These are phyloP conservation scores for Xylocampa areola DNA, from an alignment of 2,888 invertebrate species.

Conservation along the genomic window DNA sequence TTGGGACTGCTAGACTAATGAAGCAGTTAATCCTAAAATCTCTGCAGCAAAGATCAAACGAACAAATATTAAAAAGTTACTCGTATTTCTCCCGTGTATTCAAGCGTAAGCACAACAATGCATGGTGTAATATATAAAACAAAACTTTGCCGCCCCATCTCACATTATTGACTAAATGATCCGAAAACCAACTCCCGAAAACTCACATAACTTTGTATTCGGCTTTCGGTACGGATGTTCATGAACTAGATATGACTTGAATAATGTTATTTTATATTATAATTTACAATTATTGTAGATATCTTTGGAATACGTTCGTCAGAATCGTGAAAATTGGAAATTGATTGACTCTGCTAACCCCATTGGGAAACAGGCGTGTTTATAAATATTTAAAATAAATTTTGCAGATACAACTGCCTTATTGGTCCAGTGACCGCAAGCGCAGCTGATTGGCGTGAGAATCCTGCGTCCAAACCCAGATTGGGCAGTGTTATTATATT, in stretches of 20 bases:
- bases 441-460: too few species aligned
- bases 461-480: too few species aligned
- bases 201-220: conserved; percentile 66
- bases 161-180: conserved; percentile 71
- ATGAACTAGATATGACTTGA: conserved; percentile 49
- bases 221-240: conserved; percentile 43
- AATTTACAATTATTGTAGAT: too few species aligned
- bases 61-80: conserved; percentile 18
- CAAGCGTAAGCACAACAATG: conserved; percentile 37
- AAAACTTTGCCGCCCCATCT: conserved; percentile 60
- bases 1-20: too few species aligned
- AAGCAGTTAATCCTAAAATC: conserved; percentile 10
- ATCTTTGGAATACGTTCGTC: too few species aligned
- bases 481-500: too few species aligned
- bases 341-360: too few species aligned
- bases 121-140: conserved; percentile 33
- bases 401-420: too few species aligned
- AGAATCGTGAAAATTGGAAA: too few species aligned
- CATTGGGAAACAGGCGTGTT: too few species aligned
- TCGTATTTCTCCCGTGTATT: conserved; percentile 26
- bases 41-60: conserved; percentile 18
- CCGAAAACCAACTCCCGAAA: conserved; percentile 66
- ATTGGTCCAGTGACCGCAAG: too few species aligned
- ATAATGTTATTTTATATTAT: background rate
- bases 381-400: too few species aligned